A percentile compares a stretch with the other conserved stretches of the same genome.
Evolutionary conservation across 2,797 vertebrate genomes (phyloP).

Genomic region (Novumbra hubbsi): DNA sequence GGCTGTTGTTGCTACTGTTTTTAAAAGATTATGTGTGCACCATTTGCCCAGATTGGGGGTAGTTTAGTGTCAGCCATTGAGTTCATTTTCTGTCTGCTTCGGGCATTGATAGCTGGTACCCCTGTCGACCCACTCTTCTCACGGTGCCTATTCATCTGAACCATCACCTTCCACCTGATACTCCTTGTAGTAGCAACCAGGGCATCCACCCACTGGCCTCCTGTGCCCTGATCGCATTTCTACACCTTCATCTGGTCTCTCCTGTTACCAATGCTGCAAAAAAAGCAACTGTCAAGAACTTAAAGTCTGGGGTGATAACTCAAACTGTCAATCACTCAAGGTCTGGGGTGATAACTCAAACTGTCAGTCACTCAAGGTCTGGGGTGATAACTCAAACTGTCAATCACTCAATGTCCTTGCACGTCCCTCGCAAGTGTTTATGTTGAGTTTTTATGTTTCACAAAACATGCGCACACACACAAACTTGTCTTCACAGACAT

Average conservation of each 20-base stretch:
- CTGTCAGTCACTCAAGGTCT: constrained; percentile 23
- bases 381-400: no score
- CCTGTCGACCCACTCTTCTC: background rate
- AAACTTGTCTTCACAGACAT: no score
- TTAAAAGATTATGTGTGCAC: background rate
- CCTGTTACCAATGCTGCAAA: constrained; percentile 29
- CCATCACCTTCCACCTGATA: constrained; percentile 2
- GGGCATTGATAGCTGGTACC: background rate
- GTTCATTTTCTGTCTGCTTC: background rate
- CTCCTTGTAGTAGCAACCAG: constrained; percentile 4
- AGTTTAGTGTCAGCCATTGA: background rate
- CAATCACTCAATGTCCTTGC: no score
- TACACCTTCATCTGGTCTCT: constrained; percentile 55
- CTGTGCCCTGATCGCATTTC: constrained; percentile 64
- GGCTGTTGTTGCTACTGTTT: background rate
- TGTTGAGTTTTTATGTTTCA: no score
- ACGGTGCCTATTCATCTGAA: background rate
- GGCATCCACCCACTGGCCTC: constrained; percentile 10
- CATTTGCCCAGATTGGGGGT: background rate
- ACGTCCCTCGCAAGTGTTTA: constrained; percentile 7
- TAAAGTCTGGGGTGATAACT: background rate
- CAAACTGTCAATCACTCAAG: constrained; percentile 25
- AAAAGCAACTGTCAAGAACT: constrained; percentile 33
- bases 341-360: background rate
- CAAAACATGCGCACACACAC: no score